phyloP scores from a whole-genome alignment of 2,113 vertebrate species.

The Apodemus sylvaticus region DNA sequence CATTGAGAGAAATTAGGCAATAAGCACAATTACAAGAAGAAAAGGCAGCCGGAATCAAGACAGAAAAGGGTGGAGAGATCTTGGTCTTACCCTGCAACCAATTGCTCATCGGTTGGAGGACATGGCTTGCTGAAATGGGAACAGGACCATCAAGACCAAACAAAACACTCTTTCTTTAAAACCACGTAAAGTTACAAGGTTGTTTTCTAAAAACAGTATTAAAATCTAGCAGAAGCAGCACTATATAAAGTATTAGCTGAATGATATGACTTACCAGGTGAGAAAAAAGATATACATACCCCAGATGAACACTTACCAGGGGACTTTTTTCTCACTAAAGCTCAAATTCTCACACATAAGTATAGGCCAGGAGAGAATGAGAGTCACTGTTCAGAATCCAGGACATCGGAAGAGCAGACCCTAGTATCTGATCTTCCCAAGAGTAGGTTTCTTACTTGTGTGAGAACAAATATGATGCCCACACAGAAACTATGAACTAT shows the following conservation, averaged over 20 bases:
- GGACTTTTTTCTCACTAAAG: background rate
- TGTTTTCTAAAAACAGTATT: constrained; percentile 64
- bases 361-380: background rate
- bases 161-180: constrained; percentile 82
- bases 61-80: constrained; percentile 86
- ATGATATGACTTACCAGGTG: constrained; percentile 48
- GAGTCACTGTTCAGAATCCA: background rate
- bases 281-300: background rate
- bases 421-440: background rate
- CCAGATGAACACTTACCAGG: constrained; percentile 46
- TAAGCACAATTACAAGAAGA: constrained; percentile 84
- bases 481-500: accelerated
- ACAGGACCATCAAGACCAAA: constrained; percentile 90
- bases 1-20: constrained; percentile 79
- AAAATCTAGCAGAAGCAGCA: constrained; percentile 72
- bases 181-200: constrained; percentile 81
- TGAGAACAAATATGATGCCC: background rate
- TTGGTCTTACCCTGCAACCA: constrained; percentile 97
- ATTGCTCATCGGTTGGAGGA: constrained; percentile 95
- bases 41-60: constrained; percentile 87
- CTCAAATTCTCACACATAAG: background rate
- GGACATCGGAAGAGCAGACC: background rate
- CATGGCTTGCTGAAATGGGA: constrained; percentile 96
- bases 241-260: constrained; percentile 36
- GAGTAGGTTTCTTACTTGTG: background rate